These are phyloP conservation scores for Labeo catla DNA, from an alignment of 2,113 vertebrate genomes.

Conservation along the genomic window DNA sequence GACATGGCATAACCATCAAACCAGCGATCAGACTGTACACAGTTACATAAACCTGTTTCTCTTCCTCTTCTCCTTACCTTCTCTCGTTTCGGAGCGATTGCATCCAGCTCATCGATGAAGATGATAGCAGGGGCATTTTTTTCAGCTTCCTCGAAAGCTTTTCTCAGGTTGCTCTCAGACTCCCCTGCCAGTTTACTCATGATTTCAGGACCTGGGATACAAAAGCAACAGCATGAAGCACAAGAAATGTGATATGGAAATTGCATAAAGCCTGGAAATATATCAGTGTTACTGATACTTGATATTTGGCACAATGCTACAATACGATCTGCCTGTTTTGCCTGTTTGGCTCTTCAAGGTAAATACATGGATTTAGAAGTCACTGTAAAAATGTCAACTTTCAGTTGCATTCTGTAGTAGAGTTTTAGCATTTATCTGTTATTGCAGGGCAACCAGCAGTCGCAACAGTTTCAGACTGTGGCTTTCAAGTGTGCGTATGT, in stretches of 20 bases:
- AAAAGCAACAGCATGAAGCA: not conserved
- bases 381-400: not conserved
- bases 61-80: constrained; percentile 79
- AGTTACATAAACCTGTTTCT: not conserved
- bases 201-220: constrained; percentile 88
- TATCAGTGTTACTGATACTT: not conserved
- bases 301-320: not conserved
- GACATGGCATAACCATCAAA: not conserved
- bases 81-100: constrained; percentile 98
- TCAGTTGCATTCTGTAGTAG: not conserved
- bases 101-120: constrained; percentile 98
- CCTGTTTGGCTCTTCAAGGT: not conserved
- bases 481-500: not conserved
- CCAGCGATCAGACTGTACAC: not conserved
- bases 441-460: not conserved
- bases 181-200: constrained; percentile 99
- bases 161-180: constrained; percentile 97
- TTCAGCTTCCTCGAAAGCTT: constrained; percentile 98
- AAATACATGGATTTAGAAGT: not conserved
- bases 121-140: constrained; percentile 99
- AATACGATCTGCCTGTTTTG: too few relatives aligned
- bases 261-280: not conserved
- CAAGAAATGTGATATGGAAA: not conserved
- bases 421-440: not conserved
- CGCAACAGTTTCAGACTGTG: not conserved